phyloP scores from a whole-genome alignment of 53 echinoderm and acorn worm genomes.

The Hippasteria phrygiana region DNA sequence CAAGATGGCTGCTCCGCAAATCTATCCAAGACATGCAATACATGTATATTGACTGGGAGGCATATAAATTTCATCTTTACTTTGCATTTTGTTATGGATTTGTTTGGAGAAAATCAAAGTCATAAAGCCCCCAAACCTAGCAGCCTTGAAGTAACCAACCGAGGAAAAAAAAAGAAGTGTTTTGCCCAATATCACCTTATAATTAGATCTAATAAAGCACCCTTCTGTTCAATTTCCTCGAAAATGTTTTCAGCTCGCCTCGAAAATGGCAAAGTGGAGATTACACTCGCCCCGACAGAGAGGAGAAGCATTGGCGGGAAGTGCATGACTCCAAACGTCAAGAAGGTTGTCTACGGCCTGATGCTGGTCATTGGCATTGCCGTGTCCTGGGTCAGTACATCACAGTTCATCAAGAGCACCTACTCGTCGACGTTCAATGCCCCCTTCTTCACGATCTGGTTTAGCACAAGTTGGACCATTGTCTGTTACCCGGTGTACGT shows the following conservation, averaged over 20 bases:
- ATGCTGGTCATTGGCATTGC: slow-evolving; percentile 82
- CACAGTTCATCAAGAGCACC: slow-evolving; percentile 87
- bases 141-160: no score
- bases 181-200: no score
- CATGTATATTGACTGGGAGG: no score
- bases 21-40: no score
- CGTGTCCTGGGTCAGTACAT: slow-evolving; percentile 81
- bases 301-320: neutral
- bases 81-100: no score
- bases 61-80: no score
- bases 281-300: slow-evolving; percentile 15
- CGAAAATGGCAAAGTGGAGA: slow-evolving; percentile 42
- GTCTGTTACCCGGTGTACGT: slow-evolving; percentile 88
- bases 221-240: neutral
- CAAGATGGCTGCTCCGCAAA: no score
- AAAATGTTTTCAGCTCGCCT: neutral
- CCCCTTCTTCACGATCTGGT: slow-evolving; percentile 91
- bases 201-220: neutral
- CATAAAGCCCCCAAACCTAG: no score
- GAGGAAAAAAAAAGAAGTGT: no score
- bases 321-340: slow-evolving; percentile 25
- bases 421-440: slow-evolving; percentile 87
- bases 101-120: no score
- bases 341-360: slow-evolving; percentile 76
- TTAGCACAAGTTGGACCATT: slow-evolving; percentile 85